Base-by-base conservation (phyloP, 1,140 invertebrate species). In the Drosophila grimshawi region DNA sequence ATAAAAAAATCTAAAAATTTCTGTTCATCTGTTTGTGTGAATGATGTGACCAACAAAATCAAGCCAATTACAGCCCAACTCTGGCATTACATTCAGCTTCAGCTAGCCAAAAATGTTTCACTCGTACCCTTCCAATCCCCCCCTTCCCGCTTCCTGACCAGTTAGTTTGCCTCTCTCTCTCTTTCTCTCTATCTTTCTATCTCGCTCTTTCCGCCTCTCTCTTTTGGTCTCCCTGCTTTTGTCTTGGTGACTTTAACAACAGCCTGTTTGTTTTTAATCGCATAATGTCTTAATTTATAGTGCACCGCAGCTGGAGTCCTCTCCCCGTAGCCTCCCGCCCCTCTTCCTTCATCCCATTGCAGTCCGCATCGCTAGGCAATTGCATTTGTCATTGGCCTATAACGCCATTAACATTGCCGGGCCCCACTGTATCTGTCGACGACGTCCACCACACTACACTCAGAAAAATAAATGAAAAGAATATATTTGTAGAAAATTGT, bases 271-370 rank as follows among this genome's bases (percentile, higher is more conserved):
- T 82, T 91, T 91, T 91, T 91, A 91, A 91, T 91, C 89, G 89
- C 81, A 91, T 91, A 91, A 91, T 91, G 89, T 91, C 89, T 91
- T 91, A 91, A 91, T 91, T 91, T 91, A 91, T 91, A 90, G 86
- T 75, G 85, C 79, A 71, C 48, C 61, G 68, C 68, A 76, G 76
- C 80, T 61, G 71, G 68, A 69, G 59, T 45, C 74, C 45, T n/a
- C 35, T 2, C 4, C 27, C 48, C 53, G 32, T 64, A 63, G 48
- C 46, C 53, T 51, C 57, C 43, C 45, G 48, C 46, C 32, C 27
- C 49, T 11, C 37, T 19, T 53, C n/a, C 39, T 11, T 3, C 8
- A 3, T 5, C 41, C 46, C 70, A 73, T 73, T 73, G 64, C 70
- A 61, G 65, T 45, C 68, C 60, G 43, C 66, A 73, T 71, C 46